A percentile compares a stretch with the other conserved stretches of the same genome.
These are phyloP conservation scores for Eupithecia subfuscata DNA, from an alignment of 2,888 invertebrate species.

Conservation along the genomic window DNA sequence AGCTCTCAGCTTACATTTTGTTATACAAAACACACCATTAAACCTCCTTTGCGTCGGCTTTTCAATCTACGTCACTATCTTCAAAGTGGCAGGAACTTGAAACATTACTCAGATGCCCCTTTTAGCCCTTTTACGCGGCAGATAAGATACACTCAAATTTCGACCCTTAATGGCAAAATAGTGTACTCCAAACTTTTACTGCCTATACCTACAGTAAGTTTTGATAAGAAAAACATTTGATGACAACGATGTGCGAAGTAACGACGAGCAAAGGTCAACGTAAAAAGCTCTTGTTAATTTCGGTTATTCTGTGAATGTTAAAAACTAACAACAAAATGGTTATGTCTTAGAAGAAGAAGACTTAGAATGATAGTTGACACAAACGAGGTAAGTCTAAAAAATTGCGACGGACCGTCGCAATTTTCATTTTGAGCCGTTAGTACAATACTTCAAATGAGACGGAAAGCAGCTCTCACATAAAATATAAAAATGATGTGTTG, in stretches of 20 bases:
- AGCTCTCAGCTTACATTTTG: conserved; percentile 31
- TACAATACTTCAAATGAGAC: too few relatives aligned
- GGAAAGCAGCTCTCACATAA: too few relatives aligned
- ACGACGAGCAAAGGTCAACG: not conserved
- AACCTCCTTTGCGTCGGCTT: conserved; percentile 28
- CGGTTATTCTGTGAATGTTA: not conserved
- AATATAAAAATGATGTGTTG: too few relatives aligned
- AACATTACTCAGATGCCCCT: conserved; percentile 37
- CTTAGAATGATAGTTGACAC: too few relatives aligned
- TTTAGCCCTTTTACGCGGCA: conserved; percentile 37
- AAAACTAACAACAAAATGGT: not conserved
- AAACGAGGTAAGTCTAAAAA: too few relatives aligned
- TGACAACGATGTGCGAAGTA: conserved; percentile 7
- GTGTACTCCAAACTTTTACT: conserved; percentile 28
- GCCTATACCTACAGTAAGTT: conserved; percentile 12
- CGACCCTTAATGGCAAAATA: conserved; percentile 39
- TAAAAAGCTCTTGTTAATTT: not conserved
- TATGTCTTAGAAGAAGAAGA: too few relatives aligned
- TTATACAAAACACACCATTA: conserved; percentile 35
- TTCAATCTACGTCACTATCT: conserved; percentile 38
- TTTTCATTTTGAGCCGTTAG: too few relatives aligned
- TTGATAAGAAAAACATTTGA: conserved; percentile 23
- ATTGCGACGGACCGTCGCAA: too few relatives aligned
- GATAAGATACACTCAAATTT: conserved; percentile 39
- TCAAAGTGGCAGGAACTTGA: conserved; percentile 36